Evolutionary conservation across 2,797 vertebrate species (phyloP).

Genomic region (Aeoliscus strigatus): DNA sequence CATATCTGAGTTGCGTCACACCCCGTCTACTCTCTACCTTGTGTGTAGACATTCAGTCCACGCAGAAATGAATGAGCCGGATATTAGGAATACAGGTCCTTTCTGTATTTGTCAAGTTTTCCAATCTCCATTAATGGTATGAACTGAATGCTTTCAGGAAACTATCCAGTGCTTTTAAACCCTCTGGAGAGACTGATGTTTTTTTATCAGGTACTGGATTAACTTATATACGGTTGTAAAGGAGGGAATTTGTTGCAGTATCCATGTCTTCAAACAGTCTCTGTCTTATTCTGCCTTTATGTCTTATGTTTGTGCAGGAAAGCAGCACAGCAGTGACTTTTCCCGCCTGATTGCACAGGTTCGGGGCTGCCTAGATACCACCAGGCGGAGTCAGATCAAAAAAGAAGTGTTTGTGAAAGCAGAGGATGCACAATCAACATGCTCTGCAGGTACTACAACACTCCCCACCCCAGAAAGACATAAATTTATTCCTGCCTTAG

Average conservation of each 20-base stretch:
- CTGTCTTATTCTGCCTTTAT: no score
- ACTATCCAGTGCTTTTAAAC: no score
- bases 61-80: no score
- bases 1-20: no score
- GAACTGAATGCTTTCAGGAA: no score
- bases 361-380: constrained; percentile 52
- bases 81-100: no score
- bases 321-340: constrained; percentile 73
- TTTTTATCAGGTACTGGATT: no score
- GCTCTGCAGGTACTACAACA: constrained; percentile 39
- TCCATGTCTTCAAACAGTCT: neutral
- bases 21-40: no score
- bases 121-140: no score
- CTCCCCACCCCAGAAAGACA: constrained; percentile 1
- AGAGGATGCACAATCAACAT: constrained; percentile 11
- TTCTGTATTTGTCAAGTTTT: no score
- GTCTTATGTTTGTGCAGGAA: constrained; percentile 53
- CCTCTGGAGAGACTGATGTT: no score
- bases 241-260: neutral
- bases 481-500: neutral
- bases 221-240: neutral
- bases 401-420: constrained; percentile 35
- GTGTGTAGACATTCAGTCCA: no score
- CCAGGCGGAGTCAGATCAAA: constrained; percentile 34
- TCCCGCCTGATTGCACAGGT: constrained; percentile 73